phyloP scores from a whole-genome alignment of 2,113 vertebrate genomes.

The Ciconia boyciana region DNA sequence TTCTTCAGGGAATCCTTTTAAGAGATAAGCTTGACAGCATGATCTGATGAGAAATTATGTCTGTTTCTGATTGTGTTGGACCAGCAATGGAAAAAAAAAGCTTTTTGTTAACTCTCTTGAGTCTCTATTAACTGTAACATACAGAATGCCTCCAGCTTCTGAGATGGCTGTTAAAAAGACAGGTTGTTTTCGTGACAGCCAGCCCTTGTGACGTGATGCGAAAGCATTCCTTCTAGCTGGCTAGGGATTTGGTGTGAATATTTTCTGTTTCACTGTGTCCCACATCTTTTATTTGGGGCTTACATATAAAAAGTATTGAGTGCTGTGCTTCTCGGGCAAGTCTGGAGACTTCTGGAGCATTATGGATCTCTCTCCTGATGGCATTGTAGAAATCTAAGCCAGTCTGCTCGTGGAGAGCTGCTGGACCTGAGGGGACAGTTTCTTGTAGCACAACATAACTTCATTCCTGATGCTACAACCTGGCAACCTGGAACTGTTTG shows the following conservation, averaged over 20 bases:
- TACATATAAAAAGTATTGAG: background rate
- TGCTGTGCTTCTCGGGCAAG: background rate
- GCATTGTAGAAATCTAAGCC: background rate
- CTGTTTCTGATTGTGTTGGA: background rate
- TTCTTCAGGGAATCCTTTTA: slow-evolving; percentile 11
- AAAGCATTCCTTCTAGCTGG: background rate
- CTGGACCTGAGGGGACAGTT: background rate
- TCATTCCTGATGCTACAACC: background rate
- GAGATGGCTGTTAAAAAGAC: background rate
- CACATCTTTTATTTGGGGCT: background rate
- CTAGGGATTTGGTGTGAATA: background rate
- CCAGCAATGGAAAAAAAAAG: background rate
- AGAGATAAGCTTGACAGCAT: background rate
- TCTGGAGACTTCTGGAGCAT: background rate
- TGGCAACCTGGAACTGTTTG: background rate
- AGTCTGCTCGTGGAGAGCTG: background rate
- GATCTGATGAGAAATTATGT: slow-evolving; percentile 3
- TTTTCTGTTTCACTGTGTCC: background rate
- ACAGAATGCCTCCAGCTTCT: background rate
- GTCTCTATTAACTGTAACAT: background rate
- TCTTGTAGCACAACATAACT: background rate
- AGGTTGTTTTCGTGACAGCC: slow-evolving; percentile 1
- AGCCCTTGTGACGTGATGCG: background rate
- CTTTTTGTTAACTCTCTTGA: slow-evolving; percentile 1
- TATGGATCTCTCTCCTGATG: background rate